phyloP scores from a whole-genome alignment of 2,888 invertebrate species.

The Watsonalla cultraria region DNA sequence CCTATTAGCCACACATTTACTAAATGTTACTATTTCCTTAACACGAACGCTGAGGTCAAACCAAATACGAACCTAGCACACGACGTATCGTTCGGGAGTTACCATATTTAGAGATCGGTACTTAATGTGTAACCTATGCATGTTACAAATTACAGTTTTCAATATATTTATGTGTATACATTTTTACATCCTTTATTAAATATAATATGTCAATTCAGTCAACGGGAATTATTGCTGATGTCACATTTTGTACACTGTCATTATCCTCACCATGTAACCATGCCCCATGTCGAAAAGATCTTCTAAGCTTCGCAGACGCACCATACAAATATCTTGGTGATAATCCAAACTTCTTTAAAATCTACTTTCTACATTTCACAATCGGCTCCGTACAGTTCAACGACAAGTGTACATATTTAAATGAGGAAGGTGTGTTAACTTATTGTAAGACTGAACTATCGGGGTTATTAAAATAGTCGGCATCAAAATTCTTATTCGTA shows the following conservation, averaged over 20 bases:
- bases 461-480: conserved; percentile 48
- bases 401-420: conserved; percentile 64
- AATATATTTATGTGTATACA: background rate
- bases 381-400: conserved; percentile 52
- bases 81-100: conserved; percentile 39
- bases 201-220: too few relatives aligned
- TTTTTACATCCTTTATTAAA: background rate
- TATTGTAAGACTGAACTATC: conserved; percentile 50
- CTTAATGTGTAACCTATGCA: background rate
- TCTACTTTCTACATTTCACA: conserved; percentile 10
- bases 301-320: too few relatives aligned
- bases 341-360: too few relatives aligned
- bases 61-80: conserved; percentile 40
- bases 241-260: too few relatives aligned
- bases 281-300: too few relatives aligned
- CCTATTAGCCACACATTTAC: background rate
- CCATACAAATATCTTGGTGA: too few relatives aligned
- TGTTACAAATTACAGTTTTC: background rate
- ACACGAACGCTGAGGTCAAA: conserved; percentile 44
- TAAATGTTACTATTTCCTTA: conserved; percentile 28
- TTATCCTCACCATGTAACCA: too few relatives aligned
- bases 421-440: conserved; percentile 68
- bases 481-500: conserved; percentile 45
- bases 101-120: conserved; percentile 41
- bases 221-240: too few relatives aligned